Base-by-base conservation (phyloP, 2,113 vertebrate genomes). In the Polypterus senegalus region DNA sequence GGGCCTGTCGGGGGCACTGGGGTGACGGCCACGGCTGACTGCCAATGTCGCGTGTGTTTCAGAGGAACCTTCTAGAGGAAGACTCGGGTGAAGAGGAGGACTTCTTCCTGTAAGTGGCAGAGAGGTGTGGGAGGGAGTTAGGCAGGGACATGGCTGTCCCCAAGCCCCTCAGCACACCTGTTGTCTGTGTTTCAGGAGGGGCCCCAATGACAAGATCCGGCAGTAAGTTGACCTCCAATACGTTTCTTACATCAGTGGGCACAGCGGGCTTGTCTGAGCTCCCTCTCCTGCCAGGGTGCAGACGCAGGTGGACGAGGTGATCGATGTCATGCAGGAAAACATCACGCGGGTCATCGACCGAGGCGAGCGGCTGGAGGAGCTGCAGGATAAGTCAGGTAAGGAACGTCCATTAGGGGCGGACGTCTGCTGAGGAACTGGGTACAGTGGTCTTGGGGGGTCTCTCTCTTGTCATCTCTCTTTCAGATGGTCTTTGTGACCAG, bases 261-360 rank as follows among this genome's bases (percentile, higher is more conserved):
- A 27, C 27, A 27, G 27, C 27, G 27, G 27, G 2, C 27, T 27
- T 27, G 27, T 1, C 27, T 27, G 27, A 27, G 27, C 27, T 27
- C 1, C 44, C 68, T 69, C 48, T 64, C 27, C 65, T 58, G 65
- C 61, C 71, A 98, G 96, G 70, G 94, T 97, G 70, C 96, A 98
- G 84, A 97, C 92, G 71, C 96, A 98, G 77, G 93, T 98, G 63
- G 96, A 97, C 4, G 96, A 98, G 79, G 96, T 98, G 67, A 98
- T 98, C 9, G 94, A 97, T 3, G 96, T 98, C 69, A 98, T 98
- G 96, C 96, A 98, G 85, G 96, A 98, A 79, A 98, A 98, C 81
- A 98, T 98, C 81, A 97, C 94, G 6, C 97, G 96, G 79, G 96
- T 98, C 79, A 98, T 97, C 9, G 96, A 97, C 73, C 86, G 94